Evolutionary conservation across 2,888 invertebrate genomes (phyloP), one percentile per base, ranked within the genome.

Genomic region (Agriopis aurantiaria): DNA sequence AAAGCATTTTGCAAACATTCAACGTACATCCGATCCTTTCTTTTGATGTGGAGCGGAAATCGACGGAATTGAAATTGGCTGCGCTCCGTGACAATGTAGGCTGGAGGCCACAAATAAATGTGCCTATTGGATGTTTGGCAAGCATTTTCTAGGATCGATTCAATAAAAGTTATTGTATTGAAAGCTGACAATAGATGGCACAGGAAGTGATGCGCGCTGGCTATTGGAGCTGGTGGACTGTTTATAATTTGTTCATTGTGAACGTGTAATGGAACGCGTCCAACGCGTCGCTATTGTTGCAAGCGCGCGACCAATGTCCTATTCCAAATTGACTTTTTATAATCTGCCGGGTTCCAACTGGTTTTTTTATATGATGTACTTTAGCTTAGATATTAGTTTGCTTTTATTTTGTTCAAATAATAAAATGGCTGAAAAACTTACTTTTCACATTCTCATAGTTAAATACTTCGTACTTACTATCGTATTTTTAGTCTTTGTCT

Each of bases 131-230:
- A 79, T 76, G 83, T 84, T 86, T 83, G 88, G 87, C 89, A 86
- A 85, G 82, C 85, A 86, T 88, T 89, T 88, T 87, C 88, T 89
- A 88, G 89, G 90, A 89, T 92, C 91, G 89, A 93, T 93, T 91
- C 92, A 91, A 93, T 93, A 92, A 92, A 92, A 93, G 91, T 93
- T 93, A 91, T 93, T 93, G 91, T 93, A 93, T 92, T 88, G 92
- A 89, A 88, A 88, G 85, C 85, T 88, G 89, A 93, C 94, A 94
- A 94, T 93, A 87, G 77, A 83, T 86, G 84, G 81, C 85, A 87
- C 91, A 93, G 93, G 94, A 94, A 93, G 91, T 90, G 91, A 91
- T 91, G 90, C 87, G 91, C 86, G 86, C 83, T 85, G 87, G 87
- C 90, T 91, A 89, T 91, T 88, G 90, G 85, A 85, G 90, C 92